A percentile compares a stretch with the other conserved stretches of the same genome.
phyloP scores from a whole-genome alignment of 2,113 vertebrate genomes.

The Thymallus thymallus region DNA sequence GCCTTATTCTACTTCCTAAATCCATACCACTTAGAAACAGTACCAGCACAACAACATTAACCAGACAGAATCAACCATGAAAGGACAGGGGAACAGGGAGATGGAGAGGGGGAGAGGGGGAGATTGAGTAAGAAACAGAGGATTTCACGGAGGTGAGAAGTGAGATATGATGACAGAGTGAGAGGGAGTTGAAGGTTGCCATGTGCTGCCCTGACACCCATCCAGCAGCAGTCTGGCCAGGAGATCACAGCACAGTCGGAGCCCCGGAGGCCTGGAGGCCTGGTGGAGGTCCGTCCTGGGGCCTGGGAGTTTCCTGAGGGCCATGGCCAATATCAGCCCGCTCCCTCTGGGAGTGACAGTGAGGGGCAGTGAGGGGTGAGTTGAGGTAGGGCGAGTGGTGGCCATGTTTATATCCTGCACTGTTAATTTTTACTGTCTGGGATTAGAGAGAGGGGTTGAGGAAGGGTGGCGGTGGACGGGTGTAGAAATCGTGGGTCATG shows the following conservation, averaged over 20 bases:
- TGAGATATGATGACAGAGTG: conserved; percentile 34
- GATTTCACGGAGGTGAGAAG: conserved; percentile 25
- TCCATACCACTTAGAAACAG: neutral
- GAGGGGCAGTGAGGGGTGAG: conserved; percentile 5
- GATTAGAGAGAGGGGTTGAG: neutral
- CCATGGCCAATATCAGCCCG: conserved; percentile 18
- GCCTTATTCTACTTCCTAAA: neutral
- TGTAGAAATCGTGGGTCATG: neutral
- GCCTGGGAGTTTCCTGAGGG: conserved; percentile 31
- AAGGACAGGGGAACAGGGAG: neutral
- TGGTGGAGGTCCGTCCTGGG: conserved; percentile 12
- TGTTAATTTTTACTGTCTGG: conserved; percentile 29
- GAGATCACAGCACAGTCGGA: conserved; percentile 39
- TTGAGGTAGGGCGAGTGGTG: conserved; percentile 18
- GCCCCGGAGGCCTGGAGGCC: conserved; percentile 9
- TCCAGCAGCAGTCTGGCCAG: conserved; percentile 40
- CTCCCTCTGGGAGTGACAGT: conserved; percentile 31
- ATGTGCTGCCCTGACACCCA: conserved; percentile 29
- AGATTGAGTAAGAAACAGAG: conserved; percentile 6
- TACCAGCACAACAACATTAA: conserved; percentile 1
- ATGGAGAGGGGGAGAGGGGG: conserved; percentile 10
- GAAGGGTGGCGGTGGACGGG: neutral
- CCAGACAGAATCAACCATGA: neutral
- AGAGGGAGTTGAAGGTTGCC: conserved; percentile 20
- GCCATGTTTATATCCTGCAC: conserved; percentile 1